phyloP scores from a whole-genome alignment of 2,888 invertebrate species.

The Heteropelma amictum region DNA sequence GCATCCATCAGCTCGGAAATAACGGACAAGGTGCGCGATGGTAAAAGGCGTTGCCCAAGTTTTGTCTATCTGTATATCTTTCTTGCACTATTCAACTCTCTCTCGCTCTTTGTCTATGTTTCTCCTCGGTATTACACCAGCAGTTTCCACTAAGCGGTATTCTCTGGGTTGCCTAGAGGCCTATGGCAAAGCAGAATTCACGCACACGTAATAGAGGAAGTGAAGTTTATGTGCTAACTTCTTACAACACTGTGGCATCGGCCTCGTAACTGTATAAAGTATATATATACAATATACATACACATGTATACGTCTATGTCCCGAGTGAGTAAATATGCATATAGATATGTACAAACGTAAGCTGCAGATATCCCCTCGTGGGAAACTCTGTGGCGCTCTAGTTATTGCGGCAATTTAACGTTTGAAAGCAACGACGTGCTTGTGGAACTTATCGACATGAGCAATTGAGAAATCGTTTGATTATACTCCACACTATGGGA shows the following conservation, averaged over 20 bases:
- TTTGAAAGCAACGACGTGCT: slow-evolving; percentile 51
- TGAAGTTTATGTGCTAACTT: slow-evolving; percentile 61
- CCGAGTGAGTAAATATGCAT: neutral
- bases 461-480: slow-evolving; percentile 55
- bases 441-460: slow-evolving; percentile 54
- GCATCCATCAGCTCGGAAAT: slow-evolving; percentile 39
- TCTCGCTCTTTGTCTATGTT: neutral
- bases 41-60: slow-evolving; percentile 45
- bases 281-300: slow-evolving; percentile 21
- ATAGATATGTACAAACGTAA: neutral
- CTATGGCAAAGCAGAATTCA: slow-evolving; percentile 48
- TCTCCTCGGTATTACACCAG: slow-evolving; percentile 43
- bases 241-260: slow-evolving; percentile 55
- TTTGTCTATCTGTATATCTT: neutral
- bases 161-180: slow-evolving; percentile 35
- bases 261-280: slow-evolving; percentile 34
- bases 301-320: neutral
- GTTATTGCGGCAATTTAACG: slow-evolving; percentile 57
- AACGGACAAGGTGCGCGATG: slow-evolving; percentile 39
- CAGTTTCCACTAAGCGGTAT: slow-evolving; percentile 49
- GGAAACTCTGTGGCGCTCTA: slow-evolving; percentile 52
- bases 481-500: slow-evolving; percentile 35
- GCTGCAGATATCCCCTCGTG: slow-evolving; percentile 35
- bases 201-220: slow-evolving; percentile 59
- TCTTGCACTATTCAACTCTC: neutral